Base-by-base conservation (phyloP, 2,797 vertebrate species). In the Halcyon chelicuti region DNA sequence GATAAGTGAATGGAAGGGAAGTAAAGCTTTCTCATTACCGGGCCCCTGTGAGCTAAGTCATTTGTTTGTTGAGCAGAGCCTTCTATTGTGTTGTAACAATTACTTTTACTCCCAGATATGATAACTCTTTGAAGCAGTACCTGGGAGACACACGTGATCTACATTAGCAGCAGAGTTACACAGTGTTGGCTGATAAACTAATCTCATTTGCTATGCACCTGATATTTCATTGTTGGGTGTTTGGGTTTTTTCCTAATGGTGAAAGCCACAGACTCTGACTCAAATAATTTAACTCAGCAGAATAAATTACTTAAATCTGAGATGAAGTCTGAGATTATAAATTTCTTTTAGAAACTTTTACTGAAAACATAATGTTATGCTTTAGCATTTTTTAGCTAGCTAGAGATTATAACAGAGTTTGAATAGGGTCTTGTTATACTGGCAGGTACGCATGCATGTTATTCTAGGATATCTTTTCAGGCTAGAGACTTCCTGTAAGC, bases 61-160 rank as follows among this genome's bases (percentile, higher is more conserved):
- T 88, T 94, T 93, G 47, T 77, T 93, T 93, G 63, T 90, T 84
- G 71, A 97, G 92, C 87, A 75, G 90, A 97, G 93, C 63, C 85
- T 92, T 93, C 72, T 79, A 81, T 94, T 97, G 90, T 97, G 29
- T 73, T 86, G 21, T 60, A 91, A 92, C 92, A 96, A 96, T 97
- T 89, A 94, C 86, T 97, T 96, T 93, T 90, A 86, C 83, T 93
- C 77, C 81, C 54, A 96, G 92, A 96, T 95, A 97, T 55, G 91
- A 89, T 95, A 91, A 92, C 70, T 91, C 76, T 92, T 92, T 92
- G 92, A 96, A 95, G 67, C 14, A 2, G 19, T 87, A 93, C 74
- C 58, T 76, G 19, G 62, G 91, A 94, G 94, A 97, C 5, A 2
- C 37, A 49, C 5, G 1, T 12, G 88, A 88, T 94, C 75, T 81